Conservation (phyloP, 2,113 vertebrate genomes). For the Grallaria varia region DNA sequence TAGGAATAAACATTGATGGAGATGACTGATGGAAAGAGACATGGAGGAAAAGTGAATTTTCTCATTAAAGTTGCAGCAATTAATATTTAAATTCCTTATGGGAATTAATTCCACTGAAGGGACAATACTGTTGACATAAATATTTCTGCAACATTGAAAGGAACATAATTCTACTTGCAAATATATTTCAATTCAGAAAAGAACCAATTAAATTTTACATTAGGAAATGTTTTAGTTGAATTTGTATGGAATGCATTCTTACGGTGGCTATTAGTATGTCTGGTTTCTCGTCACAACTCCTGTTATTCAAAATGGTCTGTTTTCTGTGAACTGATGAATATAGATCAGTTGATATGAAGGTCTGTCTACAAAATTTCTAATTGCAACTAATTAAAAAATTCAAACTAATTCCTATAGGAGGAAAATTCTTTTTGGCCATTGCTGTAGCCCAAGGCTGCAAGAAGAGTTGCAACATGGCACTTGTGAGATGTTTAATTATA, state of each 20-base stretch:
- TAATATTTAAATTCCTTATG: slow-evolving; percentile 23
- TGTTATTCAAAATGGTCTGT: not conserved
- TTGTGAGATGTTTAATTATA: not conserved
- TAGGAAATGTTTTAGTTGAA: not conserved
- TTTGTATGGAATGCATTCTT: not conserved
- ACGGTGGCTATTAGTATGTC: not conserved
- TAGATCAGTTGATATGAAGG: not conserved
- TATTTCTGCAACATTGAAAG: not conserved
- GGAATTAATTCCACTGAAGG: not conserved
- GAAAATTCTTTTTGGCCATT: not conserved
- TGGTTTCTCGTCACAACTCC: not conserved
- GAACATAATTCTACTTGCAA: not conserved
- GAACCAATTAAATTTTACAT: not conserved
- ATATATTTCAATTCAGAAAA: not conserved
- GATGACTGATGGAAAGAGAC: not conserved
- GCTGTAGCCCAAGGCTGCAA: not conserved
- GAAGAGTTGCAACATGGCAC: not conserved
- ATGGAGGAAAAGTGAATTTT: not conserved
- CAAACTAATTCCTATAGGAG: not conserved
- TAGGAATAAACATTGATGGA: not conserved
- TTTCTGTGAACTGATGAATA: not conserved
- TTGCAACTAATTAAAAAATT: not conserved
- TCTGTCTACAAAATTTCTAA: not conserved
- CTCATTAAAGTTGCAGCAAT: not conserved
- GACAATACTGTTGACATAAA: not conserved